Evolutionary conservation across 2,797 vertebrate species (phyloP), one percentile per base, ranked within the genome.

Genomic region (Zalophus californianus): DNA sequence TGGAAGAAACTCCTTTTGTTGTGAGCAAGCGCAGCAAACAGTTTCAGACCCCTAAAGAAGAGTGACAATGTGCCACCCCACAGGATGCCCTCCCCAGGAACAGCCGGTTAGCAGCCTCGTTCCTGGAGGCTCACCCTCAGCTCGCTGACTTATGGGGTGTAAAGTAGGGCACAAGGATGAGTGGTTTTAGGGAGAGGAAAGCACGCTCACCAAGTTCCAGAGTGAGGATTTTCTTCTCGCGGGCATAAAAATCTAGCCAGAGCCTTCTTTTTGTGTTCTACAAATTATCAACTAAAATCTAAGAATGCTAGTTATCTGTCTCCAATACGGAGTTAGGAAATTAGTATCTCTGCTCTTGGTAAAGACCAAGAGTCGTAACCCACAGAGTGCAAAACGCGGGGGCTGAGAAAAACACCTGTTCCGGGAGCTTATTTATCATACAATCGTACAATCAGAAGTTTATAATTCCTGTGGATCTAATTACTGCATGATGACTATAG

Each of bases 211-310:
- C 18, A n/a, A 83, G 15, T 66, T 87, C 83, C n/a, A 95, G 58
- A 44, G 56, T 2, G 14, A 75, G 7, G 25, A 25, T 92, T 87
- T 93, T 58, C 87, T 84, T 96, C 64, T 84, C 62, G 41, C 0
- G 15, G 48, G 13, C 35, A 62, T 4, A 84, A 77, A 52, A 68
- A 32, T n/a, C 16, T 82, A 38, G 41, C 70, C 52, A 88, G 56
- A 96, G 29, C 14, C 70, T 56, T 75, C 35, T 78, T 73, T 80
- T 56, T 38, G 2, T n/a, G 58, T 35, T 60, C 77, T 32, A 62
- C 80, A 62, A 88, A 52, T 38, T 54, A 86, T 50, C 50, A 32
- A 90, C 64, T 90, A 60, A 95, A 94, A 73, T 68, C 25, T 70
- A 82, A 82, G 27, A 62, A 48, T 41, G 70, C n/a, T 1, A 66